Percentiles rank a stretch among this genome's conserved stretches.
These are phyloP conservation scores for Numida meleagris DNA, from an alignment of 2,113 vertebrate species.

Conservation along the genomic window DNA sequence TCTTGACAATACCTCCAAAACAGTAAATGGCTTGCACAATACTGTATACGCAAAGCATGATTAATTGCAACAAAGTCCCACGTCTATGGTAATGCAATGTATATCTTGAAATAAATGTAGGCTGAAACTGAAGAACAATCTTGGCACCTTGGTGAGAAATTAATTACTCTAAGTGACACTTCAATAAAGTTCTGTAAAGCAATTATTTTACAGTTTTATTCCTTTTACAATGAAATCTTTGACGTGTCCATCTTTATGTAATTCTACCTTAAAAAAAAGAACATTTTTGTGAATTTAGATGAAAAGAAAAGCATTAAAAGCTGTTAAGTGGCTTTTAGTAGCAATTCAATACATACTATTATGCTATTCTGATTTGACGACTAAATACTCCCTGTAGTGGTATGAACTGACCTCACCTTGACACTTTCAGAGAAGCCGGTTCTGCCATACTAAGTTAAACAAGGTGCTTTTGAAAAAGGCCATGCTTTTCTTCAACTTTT, in stretches of 20 bases:
- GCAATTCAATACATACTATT: not conserved
- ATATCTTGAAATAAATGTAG: not conserved
- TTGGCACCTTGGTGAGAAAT: not conserved
- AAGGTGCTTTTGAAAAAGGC: conserved; percentile 19
- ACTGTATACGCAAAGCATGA: not conserved
- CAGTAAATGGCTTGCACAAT: not conserved
- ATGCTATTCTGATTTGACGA: not conserved
- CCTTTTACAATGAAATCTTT: not conserved
- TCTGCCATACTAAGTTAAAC: conserved; percentile 19
- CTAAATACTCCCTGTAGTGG: not conserved
- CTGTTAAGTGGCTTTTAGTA: not conserved
- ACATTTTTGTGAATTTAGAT: not conserved
- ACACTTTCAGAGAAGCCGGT: conserved; percentile 2
- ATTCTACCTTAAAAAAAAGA: not conserved
- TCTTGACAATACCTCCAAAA: conserved; percentile 15
- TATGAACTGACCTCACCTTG: not conserved
- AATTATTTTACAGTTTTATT: not conserved
- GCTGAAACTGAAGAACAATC: not conserved
- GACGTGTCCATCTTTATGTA: not conserved
- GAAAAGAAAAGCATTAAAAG: not conserved
- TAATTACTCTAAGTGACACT: not conserved
- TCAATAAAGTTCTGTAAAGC: not conserved
- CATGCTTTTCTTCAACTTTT: not conserved
- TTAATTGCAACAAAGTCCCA: not conserved
- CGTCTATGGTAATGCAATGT: not conserved